Conservation (phyloP, 1,140 invertebrate species). For the Oedothorax gibbosus region DNA sequence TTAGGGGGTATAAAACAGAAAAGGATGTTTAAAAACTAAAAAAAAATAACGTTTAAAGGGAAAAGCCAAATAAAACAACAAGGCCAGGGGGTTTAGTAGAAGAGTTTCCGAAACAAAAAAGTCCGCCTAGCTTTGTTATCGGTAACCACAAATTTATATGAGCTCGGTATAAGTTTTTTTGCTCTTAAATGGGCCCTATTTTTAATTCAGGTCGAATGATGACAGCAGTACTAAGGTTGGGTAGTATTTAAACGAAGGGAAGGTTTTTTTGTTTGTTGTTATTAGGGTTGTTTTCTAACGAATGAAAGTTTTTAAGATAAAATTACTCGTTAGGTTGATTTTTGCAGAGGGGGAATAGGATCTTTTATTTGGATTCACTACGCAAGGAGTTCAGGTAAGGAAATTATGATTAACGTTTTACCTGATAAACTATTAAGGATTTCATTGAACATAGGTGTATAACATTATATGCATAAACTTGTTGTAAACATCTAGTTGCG, state of each 20-base stretch:
- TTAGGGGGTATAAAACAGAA: too few species aligned
- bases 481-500: too few species aligned
- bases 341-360: too few species aligned
- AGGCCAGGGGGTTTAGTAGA: background rate
- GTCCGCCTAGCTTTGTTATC: constrained; percentile 49
- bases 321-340: constrained; percentile 45
- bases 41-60: too few species aligned
- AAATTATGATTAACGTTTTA: too few species aligned
- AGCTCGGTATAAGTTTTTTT: constrained; percentile 48
- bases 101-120: constrained; percentile 47
- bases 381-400: too few species aligned
- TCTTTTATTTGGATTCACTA: too few species aligned
- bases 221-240: constrained; percentile 41
- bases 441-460: too few species aligned
- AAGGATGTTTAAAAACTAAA: too few species aligned
- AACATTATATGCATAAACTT: too few species aligned
- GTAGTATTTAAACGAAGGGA: constrained; percentile 30
- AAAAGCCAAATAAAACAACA: constrained; percentile 55
- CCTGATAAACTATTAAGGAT: too few species aligned
- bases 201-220: constrained; percentile 54
- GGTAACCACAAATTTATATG: constrained; percentile 58
- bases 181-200: constrained; percentile 45
- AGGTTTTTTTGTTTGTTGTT: too few species aligned
- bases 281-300: background rate
- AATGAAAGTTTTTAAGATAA: constrained; percentile 28